These are phyloP conservation scores for Drepana arcuata DNA, from an alignment of 1,140 invertebrate genomes.

Conservation along the genomic window DNA sequence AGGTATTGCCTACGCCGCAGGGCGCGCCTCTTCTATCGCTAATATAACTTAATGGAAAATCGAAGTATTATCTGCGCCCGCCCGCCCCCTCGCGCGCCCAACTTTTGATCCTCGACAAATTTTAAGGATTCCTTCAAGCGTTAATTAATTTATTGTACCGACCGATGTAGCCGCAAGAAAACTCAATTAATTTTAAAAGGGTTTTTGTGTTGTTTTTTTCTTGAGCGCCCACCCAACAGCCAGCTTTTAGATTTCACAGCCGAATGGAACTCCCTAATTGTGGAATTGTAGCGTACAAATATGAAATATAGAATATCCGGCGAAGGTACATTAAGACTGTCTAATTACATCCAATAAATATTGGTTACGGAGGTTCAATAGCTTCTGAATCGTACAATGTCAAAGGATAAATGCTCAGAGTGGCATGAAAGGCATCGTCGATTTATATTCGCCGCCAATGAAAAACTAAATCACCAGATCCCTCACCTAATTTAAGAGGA, in stretches of 20 bases:
- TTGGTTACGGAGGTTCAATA: too few species aligned
- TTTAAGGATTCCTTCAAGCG: constrained; percentile 68
- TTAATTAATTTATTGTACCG: constrained; percentile 71
- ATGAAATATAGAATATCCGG: too few species aligned
- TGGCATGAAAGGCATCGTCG: constrained; percentile 17
- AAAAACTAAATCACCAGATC: constrained; percentile 65
- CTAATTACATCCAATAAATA: too few species aligned
- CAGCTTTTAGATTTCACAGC: too few species aligned
- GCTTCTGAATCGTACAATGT: too few species aligned
- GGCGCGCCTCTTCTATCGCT: constrained; percentile 59
- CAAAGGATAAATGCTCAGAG: constrained; percentile 11
- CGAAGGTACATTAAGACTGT: too few species aligned
- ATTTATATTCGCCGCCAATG: constrained; percentile 40
- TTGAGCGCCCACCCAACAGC: too few species aligned
- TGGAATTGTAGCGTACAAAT: too few species aligned
- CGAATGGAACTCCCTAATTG: too few species aligned
- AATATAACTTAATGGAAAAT: constrained; percentile 70
- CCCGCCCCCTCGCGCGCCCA: constrained; percentile 27
- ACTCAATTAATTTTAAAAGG: constrained; percentile 72
- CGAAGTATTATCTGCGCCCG: constrained; percentile 59
- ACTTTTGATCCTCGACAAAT: constrained; percentile 69
- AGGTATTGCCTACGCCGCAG: constrained; percentile 39
- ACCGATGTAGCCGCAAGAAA: constrained; percentile 67
- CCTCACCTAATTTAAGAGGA: constrained; percentile 67
- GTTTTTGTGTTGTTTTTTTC: constrained; percentile 69